These are phyloP conservation scores for Cirrhinus mrigala DNA, from an alignment of 2,797 vertebrate species.

Conservation along the genomic window DNA sequence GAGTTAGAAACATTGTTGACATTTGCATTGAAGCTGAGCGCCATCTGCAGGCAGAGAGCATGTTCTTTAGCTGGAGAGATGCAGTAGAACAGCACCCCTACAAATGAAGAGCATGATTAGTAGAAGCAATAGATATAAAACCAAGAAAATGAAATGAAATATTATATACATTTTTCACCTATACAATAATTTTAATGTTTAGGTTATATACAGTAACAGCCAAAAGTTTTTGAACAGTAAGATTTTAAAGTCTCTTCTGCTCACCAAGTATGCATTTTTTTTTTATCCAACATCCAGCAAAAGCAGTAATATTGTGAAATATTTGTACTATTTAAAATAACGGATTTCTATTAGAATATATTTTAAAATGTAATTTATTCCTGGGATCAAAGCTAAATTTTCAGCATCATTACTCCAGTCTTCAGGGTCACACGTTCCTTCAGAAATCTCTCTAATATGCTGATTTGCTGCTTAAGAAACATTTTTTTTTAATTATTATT, in stretches of 20 bases:
- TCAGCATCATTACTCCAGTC: too few relatives aligned
- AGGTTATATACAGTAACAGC: background rate
- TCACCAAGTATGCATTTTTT: too few relatives aligned
- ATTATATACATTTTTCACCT: background rate
- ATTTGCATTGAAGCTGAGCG: slow-evolving; percentile 79
- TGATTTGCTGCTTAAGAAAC: too few relatives aligned
- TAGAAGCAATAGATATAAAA: background rate
- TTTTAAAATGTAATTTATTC: too few relatives aligned
- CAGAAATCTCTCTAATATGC: background rate
- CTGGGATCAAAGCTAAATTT: too few relatives aligned
- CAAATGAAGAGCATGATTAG: background rate
- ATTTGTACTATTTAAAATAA: too few relatives aligned
- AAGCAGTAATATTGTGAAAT: too few relatives aligned
- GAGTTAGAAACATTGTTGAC: slow-evolving; percentile 76
- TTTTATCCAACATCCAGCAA: too few relatives aligned
- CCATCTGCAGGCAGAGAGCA: slow-evolving; percentile 75
- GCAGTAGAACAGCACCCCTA: slow-evolving; percentile 86
- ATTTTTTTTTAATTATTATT: too few relatives aligned
- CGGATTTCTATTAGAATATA: too few relatives aligned
- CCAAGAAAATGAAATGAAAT: background rate
- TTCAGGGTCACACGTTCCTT: background rate
- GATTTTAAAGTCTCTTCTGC: too few relatives aligned
- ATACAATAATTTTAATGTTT: background rate
- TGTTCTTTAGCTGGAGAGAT: slow-evolving; percentile 82
- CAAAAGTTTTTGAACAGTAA: too few relatives aligned